Base-by-base conservation (phyloP, 2,888 invertebrate species). In the Chrysomela aeneicollis region DNA sequence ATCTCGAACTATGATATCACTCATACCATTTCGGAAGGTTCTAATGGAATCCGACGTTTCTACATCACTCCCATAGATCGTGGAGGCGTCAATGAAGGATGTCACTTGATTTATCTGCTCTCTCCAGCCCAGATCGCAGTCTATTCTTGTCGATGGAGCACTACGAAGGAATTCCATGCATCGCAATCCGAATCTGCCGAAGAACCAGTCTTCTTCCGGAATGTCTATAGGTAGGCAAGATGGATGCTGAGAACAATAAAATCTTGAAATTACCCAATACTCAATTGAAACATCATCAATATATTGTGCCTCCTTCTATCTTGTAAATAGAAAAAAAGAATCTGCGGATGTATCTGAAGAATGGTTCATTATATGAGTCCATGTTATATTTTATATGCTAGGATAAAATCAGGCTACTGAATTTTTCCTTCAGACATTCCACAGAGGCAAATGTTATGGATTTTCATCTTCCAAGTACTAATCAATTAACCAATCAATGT, bases 71-170 rank as follows among this genome's bases (percentile, higher is more conserved):
- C 93, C 92, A 77, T 95, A 95, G 4, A 94, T 87, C 22, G 90
- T 90, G 0, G 94, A 94, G 0, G 89, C 94, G 72, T 95, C 94
- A 6, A 95, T 85, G 77, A 87, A 94, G 0, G 92, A 90, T 0
- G 94, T 93, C 2, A 92, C 89, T 79, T 94, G 94, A 80, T 94
- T 92, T 63, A 94, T 88, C 81, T 94, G 94, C 75, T 94, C 94
- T 1, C 94, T 85, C 85, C 92, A 92, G 9, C 94, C 94, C 12
- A 94, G 84, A 6, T 90, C 87, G 77, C 94, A 95, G 79, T 92
- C 90, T 50, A 91, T 88, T 2, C 90, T 85, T 1, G 94, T 92
- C 0, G 93, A 91, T 0, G 94, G 91, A 0, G 92, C 91, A 9
- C 93, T 93, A 0, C 95, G 85, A 18, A 93, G 86, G 78, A 95